A percentile compares a stretch with the other conserved stretches of the same genome.
Evolutionary conservation across 2,113 vertebrate species (phyloP).

Genomic region (Haplochromis burtoni): DNA sequence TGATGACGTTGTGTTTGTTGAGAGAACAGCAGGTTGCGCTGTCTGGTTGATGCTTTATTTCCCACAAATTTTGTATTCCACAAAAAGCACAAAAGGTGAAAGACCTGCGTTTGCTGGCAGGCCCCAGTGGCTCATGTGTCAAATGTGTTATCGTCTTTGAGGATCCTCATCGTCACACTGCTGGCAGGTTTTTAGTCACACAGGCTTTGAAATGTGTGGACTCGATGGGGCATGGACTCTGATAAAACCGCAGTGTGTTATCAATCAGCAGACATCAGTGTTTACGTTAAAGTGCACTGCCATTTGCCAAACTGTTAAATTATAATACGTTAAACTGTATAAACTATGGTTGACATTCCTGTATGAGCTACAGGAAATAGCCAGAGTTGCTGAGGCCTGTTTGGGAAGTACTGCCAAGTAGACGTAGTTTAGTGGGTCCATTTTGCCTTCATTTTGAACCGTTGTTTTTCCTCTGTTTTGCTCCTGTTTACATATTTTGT

Average conservation of each 20-base stretch:
- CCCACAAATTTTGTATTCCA: background rate
- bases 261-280: background rate
- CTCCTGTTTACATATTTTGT: background rate
- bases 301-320: background rate
- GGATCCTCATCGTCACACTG: background rate
- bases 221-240: background rate
- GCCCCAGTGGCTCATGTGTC: background rate
- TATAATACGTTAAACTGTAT: background rate
- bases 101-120: background rate
- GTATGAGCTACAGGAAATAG: background rate
- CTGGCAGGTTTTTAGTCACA: background rate
- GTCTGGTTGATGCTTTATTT: background rate
- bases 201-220: background rate
- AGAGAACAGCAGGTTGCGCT: background rate
- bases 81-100: conserved; percentile 19
- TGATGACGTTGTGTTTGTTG: background rate
- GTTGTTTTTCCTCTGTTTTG: background rate
- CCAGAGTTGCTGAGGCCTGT: background rate
- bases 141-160: background rate
- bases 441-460: background rate
- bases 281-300: background rate
- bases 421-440: background rate
- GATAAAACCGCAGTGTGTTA: background rate
- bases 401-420: background rate
- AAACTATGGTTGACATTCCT: rapidly evolving